These are phyloP conservation scores for Corvus hawaiiensis DNA, from an alignment of 2,113 vertebrate genomes.

Conservation along the genomic window DNA sequence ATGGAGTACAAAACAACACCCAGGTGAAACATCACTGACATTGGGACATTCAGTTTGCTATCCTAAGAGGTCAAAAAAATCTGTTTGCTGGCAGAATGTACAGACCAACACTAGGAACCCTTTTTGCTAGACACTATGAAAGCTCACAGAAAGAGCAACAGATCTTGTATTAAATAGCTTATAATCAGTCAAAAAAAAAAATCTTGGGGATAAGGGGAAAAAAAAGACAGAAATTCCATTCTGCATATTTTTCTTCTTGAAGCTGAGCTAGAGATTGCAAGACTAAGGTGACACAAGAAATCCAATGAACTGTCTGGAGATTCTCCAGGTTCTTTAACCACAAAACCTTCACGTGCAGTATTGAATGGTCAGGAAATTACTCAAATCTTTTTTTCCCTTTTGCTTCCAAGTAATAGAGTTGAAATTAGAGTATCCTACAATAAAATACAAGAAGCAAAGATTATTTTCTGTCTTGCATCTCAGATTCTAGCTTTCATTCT, in stretches of 20 bases:
- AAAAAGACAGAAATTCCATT: not conserved
- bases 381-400: not conserved
- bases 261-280: not conserved
- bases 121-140: not conserved
- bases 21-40: not conserved
- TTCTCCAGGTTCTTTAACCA: not conserved
- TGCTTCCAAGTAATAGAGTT: not conserved
- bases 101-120: not conserved
- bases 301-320: not conserved
- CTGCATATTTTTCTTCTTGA: not conserved
- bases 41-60: not conserved
- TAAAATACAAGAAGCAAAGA: not conserved
- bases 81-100: not conserved
- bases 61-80: not conserved
- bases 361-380: not conserved
- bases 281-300: not conserved
- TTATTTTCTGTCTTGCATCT: not conserved
- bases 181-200: not conserved
- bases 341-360: not conserved
- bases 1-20: not conserved
- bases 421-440: not conserved
- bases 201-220: fast-evolving
- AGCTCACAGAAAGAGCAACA: not conserved
- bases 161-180: not conserved
- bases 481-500: not conserved